These are phyloP conservation scores for Phrynosoma blainvillii DNA, from an alignment of 2,113 vertebrate species.

Conservation along the genomic window DNA sequence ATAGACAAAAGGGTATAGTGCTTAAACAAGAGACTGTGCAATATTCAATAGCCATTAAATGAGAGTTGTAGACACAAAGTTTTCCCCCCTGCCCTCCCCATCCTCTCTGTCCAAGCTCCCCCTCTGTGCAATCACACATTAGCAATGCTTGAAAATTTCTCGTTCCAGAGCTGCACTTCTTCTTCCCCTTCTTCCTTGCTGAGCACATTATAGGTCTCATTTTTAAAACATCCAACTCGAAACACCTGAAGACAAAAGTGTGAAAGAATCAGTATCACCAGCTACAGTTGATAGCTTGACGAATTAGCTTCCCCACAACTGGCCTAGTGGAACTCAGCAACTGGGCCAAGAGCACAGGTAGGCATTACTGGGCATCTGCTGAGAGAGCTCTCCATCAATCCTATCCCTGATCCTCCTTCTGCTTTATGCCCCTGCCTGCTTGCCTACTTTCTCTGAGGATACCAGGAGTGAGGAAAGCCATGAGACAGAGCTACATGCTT, in stretches of 20 bases:
- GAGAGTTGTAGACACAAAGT: not conserved
- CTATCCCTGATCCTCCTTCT: not conserved
- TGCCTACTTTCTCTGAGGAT: not conserved
- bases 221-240: constrained; percentile 45
- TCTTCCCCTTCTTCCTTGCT: constrained; percentile 59
- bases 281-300: not conserved
- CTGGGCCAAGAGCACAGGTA: not conserved
- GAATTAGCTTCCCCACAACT: not conserved
- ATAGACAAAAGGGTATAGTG: not conserved
- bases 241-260: constrained; percentile 58
- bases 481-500: not conserved
- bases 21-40: not conserved
- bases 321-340: not conserved
- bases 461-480: too few species aligned
- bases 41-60: not conserved
- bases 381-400: not conserved
- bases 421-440: not conserved
- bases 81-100: not conserved
- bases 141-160: constrained; percentile 60
- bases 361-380: not conserved
- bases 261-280: not conserved
- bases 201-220: constrained; percentile 48
- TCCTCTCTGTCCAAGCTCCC: fast-evolving
- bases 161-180: constrained; percentile 65
- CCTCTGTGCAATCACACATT: not conserved